Evolutionary conservation across 1,140 invertebrate genomes (phyloP).

Genomic region (Elymnias hypermnestra): DNA sequence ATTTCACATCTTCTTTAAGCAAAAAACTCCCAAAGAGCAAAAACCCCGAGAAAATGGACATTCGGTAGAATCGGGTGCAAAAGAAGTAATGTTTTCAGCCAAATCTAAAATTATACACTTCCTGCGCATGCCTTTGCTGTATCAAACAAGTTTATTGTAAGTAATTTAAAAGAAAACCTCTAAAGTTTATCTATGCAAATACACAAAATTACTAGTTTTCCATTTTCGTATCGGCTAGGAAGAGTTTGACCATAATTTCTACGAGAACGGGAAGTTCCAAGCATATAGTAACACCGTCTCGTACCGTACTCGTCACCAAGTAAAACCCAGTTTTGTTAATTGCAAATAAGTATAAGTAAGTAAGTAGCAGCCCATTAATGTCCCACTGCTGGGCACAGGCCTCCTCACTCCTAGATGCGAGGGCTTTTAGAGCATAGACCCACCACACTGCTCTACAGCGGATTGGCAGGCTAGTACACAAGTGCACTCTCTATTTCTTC

Average conservation of each 20-base stretch:
- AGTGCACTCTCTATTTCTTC: too few relatives aligned
- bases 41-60: conserved; percentile 25
- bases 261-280: too few relatives aligned
- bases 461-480: too few relatives aligned
- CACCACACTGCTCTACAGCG: too few relatives aligned
- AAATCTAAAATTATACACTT: conserved; percentile 70
- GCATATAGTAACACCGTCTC: background rate
- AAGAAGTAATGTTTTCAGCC: conserved; percentile 28
- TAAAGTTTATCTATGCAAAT: too few relatives aligned
- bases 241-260: too few relatives aligned
- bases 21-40: conserved; percentile 32
- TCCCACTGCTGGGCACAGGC: background rate
- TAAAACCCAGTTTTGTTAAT: too few relatives aligned
- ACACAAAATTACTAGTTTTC: too few relatives aligned
- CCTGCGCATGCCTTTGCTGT: conserved; percentile 72
- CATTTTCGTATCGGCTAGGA: too few relatives aligned
- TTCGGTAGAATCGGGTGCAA: conserved; percentile 32
- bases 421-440: too few relatives aligned
- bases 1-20: conserved; percentile 69
- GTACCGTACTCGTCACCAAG: too few relatives aligned
- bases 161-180: conserved; percentile 37
- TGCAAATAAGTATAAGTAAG: background rate
- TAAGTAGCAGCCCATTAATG: background rate
- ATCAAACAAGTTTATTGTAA: conserved; percentile 77
- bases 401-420: too few relatives aligned